Base-by-base conservation (phyloP, 2,113 vertebrate species). In the Channa argus region DNA sequence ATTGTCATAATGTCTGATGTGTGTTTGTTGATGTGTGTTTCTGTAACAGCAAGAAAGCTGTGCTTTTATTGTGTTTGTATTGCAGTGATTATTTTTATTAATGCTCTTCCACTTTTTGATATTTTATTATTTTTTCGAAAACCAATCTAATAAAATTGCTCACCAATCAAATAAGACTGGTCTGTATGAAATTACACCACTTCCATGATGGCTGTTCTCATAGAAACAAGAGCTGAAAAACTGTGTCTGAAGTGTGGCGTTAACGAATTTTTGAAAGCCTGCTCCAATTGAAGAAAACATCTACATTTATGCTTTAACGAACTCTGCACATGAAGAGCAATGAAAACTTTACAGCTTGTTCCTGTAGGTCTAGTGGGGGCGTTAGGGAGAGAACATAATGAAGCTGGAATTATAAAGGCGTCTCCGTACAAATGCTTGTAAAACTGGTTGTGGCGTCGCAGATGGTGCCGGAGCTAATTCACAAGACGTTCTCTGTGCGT, bases 391-490 rank as follows among this genome's bases (percentile, higher is more conserved):
- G 66, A 54, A 86, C 82, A 76, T 78, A 66, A 90, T 83, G 71
- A 83, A n/a, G 24, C 63, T 54, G n/a, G 24, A 39, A 60, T 70
- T 49, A 67, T 12, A 8, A 44, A 81, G 55, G n/a, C 62, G 56
- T 64, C 67, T 38, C 24, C 53, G 53, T 6, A 15, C 44, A 59
- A 33, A 13, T 41, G 0, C 53, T 69, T 51, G 49, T 55, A 73
- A 87, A 89, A 71, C 14, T 44, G 43, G 7, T 51, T 69, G 51
- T 85, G 71, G 76, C 74, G 2, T 59, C n/a, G 34, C 66, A 62
- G 84, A 83, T 69, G 67, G 76, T 8, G 52, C 55, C 1, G 43
- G 36, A 73, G 71, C 66, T 74, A 70, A 87, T 87, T 80, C 81
- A 55, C 67, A 37, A 66, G 77, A 51, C 50, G 8, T 38, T 71